Base-by-base conservation (phyloP, 2,888 invertebrate genomes). In the Seira ritae region DNA sequence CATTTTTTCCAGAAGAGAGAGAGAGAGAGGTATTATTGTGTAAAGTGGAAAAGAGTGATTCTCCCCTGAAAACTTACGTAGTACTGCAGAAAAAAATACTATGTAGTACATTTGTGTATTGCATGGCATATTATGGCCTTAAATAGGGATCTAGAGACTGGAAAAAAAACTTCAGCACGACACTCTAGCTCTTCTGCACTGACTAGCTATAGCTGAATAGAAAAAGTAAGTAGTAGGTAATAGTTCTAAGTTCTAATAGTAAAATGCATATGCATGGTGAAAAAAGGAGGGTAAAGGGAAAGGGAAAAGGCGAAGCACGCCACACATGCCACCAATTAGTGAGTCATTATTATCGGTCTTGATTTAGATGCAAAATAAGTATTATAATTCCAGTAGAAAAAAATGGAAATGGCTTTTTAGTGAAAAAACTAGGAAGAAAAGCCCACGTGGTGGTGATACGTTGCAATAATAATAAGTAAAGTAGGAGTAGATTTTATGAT, bases 261-360 rank as follows among this genome's bases (percentile, higher is more conserved):
- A n/a, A 15, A 50, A n/a, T 31, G 50, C 12, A 50, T 42, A 50
- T 50, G 50, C 31, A 50, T n/a, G 50, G 12, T 50, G 17, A 19
- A 37, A 60, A 37, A 73, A 20, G 4, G 24, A 24, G 37, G 62
- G 62, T 69, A 37, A 23, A 24, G 20, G 62, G 55, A 68, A 24
- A 23, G 62, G 70, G 66, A 62, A 67, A 66, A 66, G 66, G 42
- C 37, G 31, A 23, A 65, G 22, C 73, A 62, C 65, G 65, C 20
- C 67, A 79, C 72, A 79, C 72, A 67, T 67, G 79, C 72, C 72
- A 66, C 55, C 79, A 79, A 79, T 79, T 79, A 79, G 72, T 67
- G 67, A 72, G 46, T 65, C 65, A 71, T 71, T 79, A 67, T 79
- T 72, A 55, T 65, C 66, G 31, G 72, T 42, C 66, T 71, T 70